phyloP scores from a whole-genome alignment of 2,888 invertebrate genomes.

The Acheta domesticus region DNA sequence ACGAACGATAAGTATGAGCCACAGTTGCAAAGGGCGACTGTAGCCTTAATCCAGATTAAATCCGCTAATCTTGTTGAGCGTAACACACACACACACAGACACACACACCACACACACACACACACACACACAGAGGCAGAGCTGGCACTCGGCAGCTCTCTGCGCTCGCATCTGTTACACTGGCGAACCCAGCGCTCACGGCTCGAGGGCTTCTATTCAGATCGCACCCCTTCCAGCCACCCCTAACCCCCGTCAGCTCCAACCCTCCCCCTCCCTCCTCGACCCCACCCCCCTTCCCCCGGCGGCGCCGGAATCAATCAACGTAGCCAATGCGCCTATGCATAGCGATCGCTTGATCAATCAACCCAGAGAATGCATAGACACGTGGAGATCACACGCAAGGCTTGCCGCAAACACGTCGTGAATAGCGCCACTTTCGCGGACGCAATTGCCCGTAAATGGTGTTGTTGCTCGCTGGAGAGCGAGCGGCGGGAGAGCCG shows the following conservation, averaged over 20 bases:
- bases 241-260: not conserved
- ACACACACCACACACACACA: no score
- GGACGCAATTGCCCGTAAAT: not conserved
- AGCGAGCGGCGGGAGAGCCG: no score
- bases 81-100: no score
- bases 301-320: not conserved
- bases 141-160: no score
- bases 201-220: not conserved
- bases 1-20: no score
- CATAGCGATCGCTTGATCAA: slow-evolving; percentile 18
- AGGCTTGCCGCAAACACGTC: slow-evolving; percentile 9
- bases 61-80: no score
- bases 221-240: not conserved
- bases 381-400: not conserved
- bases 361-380: slow-evolving; percentile 18
- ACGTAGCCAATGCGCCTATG: not conserved
- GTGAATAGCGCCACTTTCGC: slow-evolving; percentile 1
- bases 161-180: no score
- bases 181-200: no score
- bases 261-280: not conserved
- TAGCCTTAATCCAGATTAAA: no score
- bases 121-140: no score
- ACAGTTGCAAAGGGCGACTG: no score
- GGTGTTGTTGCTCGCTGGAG: not conserved
- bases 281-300: not conserved